Evolutionary conservation across 2,888 invertebrate species (phyloP), one percentile per base, ranked within the genome.

Genomic region (Lithosia quadra): DNA sequence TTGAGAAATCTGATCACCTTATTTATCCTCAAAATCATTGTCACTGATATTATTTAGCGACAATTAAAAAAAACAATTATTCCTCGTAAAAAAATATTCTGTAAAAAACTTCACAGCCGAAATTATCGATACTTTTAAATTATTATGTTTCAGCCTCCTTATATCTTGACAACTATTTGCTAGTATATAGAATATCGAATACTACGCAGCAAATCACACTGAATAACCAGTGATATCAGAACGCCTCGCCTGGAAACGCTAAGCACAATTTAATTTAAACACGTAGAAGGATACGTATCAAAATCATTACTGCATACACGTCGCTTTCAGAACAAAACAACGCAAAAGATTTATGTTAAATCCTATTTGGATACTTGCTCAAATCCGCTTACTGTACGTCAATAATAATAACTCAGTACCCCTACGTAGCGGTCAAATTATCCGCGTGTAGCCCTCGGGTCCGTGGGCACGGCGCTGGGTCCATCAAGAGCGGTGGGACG

Each of bases 341-440:
- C 22, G 13, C 22, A 56, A 22, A 56, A 24, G 1, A 53, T 63
- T 33, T 4, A 21, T 15, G 9, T 18, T 28, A 43, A 43, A 62
- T n/a, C 28, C 18, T 11, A 13, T 49, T 63, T 60, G 55, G 18
- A 21, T 22, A 58, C 62, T 63, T 55, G 61, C 62, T 60, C 67
- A 74, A 77, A 80, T 73, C 77, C 63, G 28, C 72, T 75, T 71
- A 72, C 66, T 68, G n/a, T 9, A n/a, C n/a, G n/a, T 55, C 66
- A 71, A 75, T 74, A 76, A 80, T 77, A 78, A 82, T 80, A 81
- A 68, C 53, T 68, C 71, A 74, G 76, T 80, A 76, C 75, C 75
- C 68, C 77, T 72, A 79, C 80, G 78, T 82, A 84, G 80, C 78
- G 81, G 75, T 76, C 80, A 79, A 87, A 86, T 89, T 86, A 86